Percentiles rank a stretch among this genome's conserved stretches.
These are phyloP conservation scores for Stenopsyche tienmushanensis DNA, from an alignment of 1,140 invertebrate genomes.

Conservation along the genomic window DNA sequence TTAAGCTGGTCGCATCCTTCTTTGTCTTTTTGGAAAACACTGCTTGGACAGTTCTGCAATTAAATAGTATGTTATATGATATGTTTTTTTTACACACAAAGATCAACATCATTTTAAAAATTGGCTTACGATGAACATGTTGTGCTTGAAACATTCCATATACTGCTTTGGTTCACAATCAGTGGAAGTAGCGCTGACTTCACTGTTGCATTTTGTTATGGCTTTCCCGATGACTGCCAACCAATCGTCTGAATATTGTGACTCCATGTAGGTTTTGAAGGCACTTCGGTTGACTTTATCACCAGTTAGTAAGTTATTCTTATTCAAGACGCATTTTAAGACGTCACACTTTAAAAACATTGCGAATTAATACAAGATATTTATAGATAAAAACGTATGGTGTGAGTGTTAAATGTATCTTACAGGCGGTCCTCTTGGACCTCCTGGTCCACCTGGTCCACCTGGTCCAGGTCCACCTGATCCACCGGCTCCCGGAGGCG, in stretches of 20 bases:
- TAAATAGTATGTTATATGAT: too few species aligned
- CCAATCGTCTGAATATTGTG: conserved; percentile 25
- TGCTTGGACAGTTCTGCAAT: too few species aligned
- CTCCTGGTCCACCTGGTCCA: conserved; percentile 8
- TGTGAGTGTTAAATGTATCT: not conserved
- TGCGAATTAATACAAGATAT: not conserved
- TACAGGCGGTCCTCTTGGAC: conserved; percentile 1
- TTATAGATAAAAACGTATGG: not conserved
- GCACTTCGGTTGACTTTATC: conserved; percentile 25
- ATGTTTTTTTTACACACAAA: too few species aligned
- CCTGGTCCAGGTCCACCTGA: conserved; percentile 10
- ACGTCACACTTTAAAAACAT: conserved; percentile 26
- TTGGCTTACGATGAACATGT: conserved; percentile 26
- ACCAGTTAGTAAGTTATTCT: conserved; percentile 23
- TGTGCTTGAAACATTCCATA: conserved; percentile 26
- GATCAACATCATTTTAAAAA: too few species aligned
- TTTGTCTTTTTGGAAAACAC: too few species aligned
- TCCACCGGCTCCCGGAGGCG: not conserved
- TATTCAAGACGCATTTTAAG: conserved; percentile 28
- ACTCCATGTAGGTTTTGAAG: conserved; percentile 24
- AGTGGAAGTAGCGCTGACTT: not conserved
- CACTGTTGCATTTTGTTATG: conserved; percentile 4
- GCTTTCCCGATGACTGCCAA: conserved; percentile 23
- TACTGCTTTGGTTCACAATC: conserved; percentile 23
- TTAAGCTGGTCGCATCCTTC: too few species aligned